Base-by-base conservation (phyloP, 2,113 vertebrate species). In the Sturnus vulgaris region DNA sequence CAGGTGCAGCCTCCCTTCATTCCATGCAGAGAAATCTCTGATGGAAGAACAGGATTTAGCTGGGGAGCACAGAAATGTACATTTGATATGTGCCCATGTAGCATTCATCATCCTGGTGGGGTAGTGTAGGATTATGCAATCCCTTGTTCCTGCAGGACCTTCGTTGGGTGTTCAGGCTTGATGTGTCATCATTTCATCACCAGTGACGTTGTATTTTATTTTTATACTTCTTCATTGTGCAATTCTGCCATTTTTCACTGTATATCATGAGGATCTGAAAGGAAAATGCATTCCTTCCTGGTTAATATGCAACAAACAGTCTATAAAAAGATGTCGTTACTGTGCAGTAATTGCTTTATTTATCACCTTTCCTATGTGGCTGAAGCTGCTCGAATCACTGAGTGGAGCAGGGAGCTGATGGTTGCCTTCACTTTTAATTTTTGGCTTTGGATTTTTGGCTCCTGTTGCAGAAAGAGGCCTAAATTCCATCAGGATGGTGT, bases 1-100 rank as follows among this genome's bases (percentile, higher is more conserved):
- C 82, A 3, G 1, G 8, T 2, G 12, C 16, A 33, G 73, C 52
- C 56, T 37, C 9, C 1, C 31, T 72, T 25, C 1, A 1, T 72
- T 39, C 80, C 50, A 0, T 3, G 35, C 65, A 5, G 12, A 83
- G 57, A 49, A 0, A 0, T 7, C 14, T 33, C 92, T 79, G 94
- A 9, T 0, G 8, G 24, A 79, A 46, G 71, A 70, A 0, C 31
- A 28, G 76, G 60, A 59, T 68, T 81, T 63, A 59, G 60, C 71
- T n/a, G 31, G 80, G 47, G 23, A 83, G 23, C 23, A 0, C 4
- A 55, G 86, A 81, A 81, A 71, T 39, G 47, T 42, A 24, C 39
- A 2, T 63, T 66, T 12, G 18, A 5, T 5, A 0, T 2, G 0
- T 39, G 63, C n/a, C 68, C 16, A 0, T 24, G 11, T 4, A 5